phyloP scores from a whole-genome alignment of 2,113 vertebrate genomes.

The Esox niger region DNA sequence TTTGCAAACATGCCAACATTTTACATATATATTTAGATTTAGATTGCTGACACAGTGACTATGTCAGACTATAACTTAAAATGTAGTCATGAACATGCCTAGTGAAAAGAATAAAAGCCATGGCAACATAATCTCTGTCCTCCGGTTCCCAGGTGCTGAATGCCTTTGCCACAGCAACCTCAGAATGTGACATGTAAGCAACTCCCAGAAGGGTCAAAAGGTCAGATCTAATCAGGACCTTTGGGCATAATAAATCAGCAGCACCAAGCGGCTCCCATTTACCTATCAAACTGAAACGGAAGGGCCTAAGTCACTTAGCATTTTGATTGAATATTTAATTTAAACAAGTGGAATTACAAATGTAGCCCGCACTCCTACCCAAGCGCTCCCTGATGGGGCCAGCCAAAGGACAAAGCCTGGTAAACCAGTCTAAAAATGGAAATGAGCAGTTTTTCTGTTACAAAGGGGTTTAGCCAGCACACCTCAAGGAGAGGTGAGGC shows the following conservation, averaged over 20 bases:
- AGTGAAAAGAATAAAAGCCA: background rate
- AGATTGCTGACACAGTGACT: conserved; percentile 19
- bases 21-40: no score
- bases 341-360: background rate
- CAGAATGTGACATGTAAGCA: background rate
- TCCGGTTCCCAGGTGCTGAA: background rate
- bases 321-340: conserved; percentile 46
- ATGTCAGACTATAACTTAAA: conserved; percentile 4
- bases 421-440: background rate
- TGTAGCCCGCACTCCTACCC: background rate
- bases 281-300: conserved; percentile 15
- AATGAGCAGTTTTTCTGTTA: background rate
- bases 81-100: fast-evolving
- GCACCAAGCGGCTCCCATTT: conserved; percentile 1
- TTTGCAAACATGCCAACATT: background rate
- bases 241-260: conserved; percentile 33
- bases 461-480: background rate
- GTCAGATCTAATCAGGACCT: conserved; percentile 25
- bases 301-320: conserved; percentile 19
- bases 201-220: conserved; percentile 39
- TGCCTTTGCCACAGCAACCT: background rate
- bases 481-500: conserved; percentile 17
- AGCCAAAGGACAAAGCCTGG: conserved; percentile 46
- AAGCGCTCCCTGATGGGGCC: conserved; percentile 31
- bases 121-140: background rate